Evolutionary conservation across 2,888 invertebrate species (phyloP), one percentile per base, ranked within the genome.

Genomic region (Diaphora mendica): DNA sequence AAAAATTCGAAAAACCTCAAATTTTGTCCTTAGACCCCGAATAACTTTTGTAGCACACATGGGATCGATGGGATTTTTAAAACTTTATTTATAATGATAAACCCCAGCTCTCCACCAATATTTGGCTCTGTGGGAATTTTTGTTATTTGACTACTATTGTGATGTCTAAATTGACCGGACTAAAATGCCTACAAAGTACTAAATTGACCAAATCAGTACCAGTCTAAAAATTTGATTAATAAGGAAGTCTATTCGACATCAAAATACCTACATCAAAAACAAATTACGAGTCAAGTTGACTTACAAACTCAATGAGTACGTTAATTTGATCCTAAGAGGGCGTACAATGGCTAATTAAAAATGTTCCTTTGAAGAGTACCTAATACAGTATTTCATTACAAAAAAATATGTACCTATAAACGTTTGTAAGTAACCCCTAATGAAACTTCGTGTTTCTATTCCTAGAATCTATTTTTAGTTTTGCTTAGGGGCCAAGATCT

Each of bases 291-390:
- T 30, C 20, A 59, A 65, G 26, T 68, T 62, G 65, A 55, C 11
- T 51, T 23, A 30, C 35, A 64, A 73, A 68, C 20, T 66, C 33
- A 55, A 51, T 64, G 33, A 59, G 64, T 65, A 30, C 55, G 70
- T 42, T 70, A 66, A 65, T 66, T 59, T 55, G 70, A 35, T 70
- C 65, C 13, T 39, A 64, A 68, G 62, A 68, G 62, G 26, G 35
- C 44, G n/a, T 65, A 55, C 51, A 26, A 35, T 35, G 65, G n/a
- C 51, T 71, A 65, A 65, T 65, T 65, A 71, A 35, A 71, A 35
- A 35, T 11, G 59, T 62, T 70, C 39, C 7, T 65, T 39, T 30
- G 64, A 68, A 48, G 26, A 68, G 30, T 33, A 48, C 48, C 7
- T 48, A 48, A 48, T n/a, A 26, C 2, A 17, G 66, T 44, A 59